These are phyloP conservation scores for Helostoma temminkii DNA, from an alignment of 2,797 vertebrate genomes.

Conservation along the genomic window DNA sequence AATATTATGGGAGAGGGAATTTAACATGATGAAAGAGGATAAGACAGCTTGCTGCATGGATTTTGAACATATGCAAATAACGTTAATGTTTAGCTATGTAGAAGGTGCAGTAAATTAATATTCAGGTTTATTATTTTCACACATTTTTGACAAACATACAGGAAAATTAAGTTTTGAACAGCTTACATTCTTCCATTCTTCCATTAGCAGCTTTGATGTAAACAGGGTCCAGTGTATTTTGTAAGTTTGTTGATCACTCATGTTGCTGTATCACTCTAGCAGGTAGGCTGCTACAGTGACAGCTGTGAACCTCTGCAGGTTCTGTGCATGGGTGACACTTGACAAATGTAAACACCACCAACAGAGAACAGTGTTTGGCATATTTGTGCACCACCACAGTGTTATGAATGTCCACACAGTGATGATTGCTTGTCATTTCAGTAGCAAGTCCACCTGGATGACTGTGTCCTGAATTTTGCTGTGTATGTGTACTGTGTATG, in stretches of 20 bases:
- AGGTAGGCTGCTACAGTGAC: no score
- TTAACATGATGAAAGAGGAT: constrained; percentile 53
- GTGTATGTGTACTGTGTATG: not conserved
- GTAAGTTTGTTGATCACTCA: not conserved
- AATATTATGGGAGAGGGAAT: constrained; percentile 44
- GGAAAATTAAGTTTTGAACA: not conserved
- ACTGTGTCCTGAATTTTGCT: not conserved
- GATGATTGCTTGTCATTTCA: not conserved
- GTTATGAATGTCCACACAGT: not conserved
- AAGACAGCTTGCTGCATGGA: constrained; percentile 21
- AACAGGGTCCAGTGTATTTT: not conserved
- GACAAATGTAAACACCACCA: no score
- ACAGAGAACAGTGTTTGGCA: not conserved
- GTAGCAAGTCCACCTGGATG: not conserved
- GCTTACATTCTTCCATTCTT: no score
- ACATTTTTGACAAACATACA: not conserved
- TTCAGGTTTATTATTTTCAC: not conserved
- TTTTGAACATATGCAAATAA: constrained; percentile 32
- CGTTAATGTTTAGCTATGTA: not conserved
- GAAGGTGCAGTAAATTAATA: not conserved
- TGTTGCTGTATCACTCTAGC: not conserved
- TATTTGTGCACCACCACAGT: not conserved
- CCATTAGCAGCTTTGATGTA: not conserved
- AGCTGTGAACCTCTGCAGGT: no score
- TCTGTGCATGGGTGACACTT: no score